These are phyloP conservation scores for Neoarius graeffei DNA, from an alignment of 2,113 vertebrate species.

Conservation along the genomic window DNA sequence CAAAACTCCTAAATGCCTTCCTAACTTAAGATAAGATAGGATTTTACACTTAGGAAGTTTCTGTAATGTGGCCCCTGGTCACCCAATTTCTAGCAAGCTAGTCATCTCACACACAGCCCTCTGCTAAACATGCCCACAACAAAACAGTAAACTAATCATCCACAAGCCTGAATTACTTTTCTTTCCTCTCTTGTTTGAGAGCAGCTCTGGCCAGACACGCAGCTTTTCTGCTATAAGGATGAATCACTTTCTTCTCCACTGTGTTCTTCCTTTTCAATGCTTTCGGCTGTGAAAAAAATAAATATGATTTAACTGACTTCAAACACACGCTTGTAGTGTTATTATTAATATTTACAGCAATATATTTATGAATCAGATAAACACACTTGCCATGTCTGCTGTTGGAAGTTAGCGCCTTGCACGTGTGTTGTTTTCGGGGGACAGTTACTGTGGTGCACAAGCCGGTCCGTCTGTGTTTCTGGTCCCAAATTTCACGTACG, in stretches of 20 bases:
- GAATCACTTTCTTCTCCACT: slow-evolving; percentile 82
- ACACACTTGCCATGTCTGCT: slow-evolving; percentile 7
- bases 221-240: slow-evolving; percentile 94
- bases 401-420: neutral
- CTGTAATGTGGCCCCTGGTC: too few relatives aligned
- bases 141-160: neutral
- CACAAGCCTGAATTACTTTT: slow-evolving; percentile 65
- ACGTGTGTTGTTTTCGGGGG: neutral
- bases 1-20: too few relatives aligned
- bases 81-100: too few relatives aligned
- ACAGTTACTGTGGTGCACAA: neutral
- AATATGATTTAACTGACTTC: neutral
- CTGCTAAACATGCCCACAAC: too few relatives aligned
- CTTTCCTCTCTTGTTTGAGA: slow-evolving; percentile 83
- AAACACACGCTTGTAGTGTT: neutral
- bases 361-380: neutral
- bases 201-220: slow-evolving; percentile 83
- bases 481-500: neutral
- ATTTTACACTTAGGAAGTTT: too few relatives aligned
- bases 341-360: neutral
- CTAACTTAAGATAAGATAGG: too few relatives aligned
- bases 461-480: neutral
- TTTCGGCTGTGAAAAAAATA: slow-evolving; percentile 80
- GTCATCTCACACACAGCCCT: neutral
- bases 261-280: slow-evolving; percentile 73